Percentiles rank a stretch among this genome's conserved stretches.
These are phyloP conservation scores for Pipistrellus nathusii DNA, from an alignment of 2,797 vertebrate genomes.

Conservation along the genomic window DNA sequence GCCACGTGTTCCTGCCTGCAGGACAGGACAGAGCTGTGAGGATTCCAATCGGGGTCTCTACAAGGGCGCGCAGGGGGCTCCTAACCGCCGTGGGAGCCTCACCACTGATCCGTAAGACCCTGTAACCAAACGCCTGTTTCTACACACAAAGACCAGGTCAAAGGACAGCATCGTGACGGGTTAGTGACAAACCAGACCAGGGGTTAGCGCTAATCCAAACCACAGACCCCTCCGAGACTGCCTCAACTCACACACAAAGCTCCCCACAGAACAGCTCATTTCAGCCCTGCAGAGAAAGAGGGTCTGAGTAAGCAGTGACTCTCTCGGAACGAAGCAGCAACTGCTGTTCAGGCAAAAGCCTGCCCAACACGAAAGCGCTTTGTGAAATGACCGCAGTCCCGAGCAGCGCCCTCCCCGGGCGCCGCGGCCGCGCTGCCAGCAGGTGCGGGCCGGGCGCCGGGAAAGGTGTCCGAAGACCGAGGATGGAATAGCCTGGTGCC, in stretches of 20 bases:
- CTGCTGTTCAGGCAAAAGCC: background rate
- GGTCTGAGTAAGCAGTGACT: slow-evolving; percentile 9
- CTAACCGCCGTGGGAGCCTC: slow-evolving; percentile 20
- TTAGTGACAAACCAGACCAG: background rate
- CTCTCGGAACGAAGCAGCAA: slow-evolving; percentile 24
- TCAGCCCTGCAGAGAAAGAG: slow-evolving; percentile 55
- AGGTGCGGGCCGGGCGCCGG: slow-evolving; percentile 38
- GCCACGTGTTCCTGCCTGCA: slow-evolving; percentile 19
- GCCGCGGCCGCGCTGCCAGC: background rate
- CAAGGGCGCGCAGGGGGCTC: background rate
- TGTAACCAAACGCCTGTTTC: slow-evolving; percentile 51
- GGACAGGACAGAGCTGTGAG: background rate
- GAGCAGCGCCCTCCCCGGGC: background rate
- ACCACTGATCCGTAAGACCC: slow-evolving; percentile 19
- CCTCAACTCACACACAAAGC: slow-evolving; percentile 15
- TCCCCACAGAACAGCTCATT: slow-evolving; percentile 29
- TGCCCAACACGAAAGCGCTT: fast-evolving
- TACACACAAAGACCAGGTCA: slow-evolving; percentile 34
- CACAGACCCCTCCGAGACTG: background rate
- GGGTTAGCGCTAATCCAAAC: background rate
- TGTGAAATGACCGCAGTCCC: background rate
- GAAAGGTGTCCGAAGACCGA: slow-evolving; percentile 66
- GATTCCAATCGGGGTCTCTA: slow-evolving; percentile 20
- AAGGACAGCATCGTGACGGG: background rate
- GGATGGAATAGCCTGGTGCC: slow-evolving; percentile 73